Percentiles rank a stretch among this genome's conserved stretches.
Conservation (phyloP, 2,797 vertebrate species). For the Periophthalmus magnuspinnatus region DNA sequence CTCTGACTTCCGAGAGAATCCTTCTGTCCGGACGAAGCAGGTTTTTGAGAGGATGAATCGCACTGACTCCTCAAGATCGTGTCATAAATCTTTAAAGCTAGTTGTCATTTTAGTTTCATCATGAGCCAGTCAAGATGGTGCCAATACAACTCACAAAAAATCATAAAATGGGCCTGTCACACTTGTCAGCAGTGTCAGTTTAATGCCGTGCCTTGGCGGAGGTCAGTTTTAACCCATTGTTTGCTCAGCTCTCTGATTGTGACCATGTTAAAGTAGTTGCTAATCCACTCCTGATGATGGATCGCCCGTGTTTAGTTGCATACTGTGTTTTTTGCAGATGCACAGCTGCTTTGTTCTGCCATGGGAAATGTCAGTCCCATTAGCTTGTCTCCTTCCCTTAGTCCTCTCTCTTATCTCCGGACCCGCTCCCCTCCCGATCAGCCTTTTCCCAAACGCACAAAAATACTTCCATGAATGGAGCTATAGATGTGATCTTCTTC, state of each 20-base stretch:
- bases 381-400: conserved; percentile 74
- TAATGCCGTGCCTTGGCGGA: too few species aligned
- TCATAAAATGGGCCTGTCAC: too few species aligned
- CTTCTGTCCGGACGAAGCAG: background rate
- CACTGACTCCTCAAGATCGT: too few species aligned
- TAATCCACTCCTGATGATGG: conserved; percentile 33
- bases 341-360: conserved; percentile 66
- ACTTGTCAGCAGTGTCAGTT: too few species aligned
- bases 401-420: conserved; percentile 72
- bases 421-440: conserved; percentile 42
- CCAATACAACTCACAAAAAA: too few species aligned
- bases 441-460: conserved; percentile 54
- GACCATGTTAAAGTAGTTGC: conserved; percentile 18
- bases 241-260: conserved; percentile 9
- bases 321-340: conserved; percentile 77
- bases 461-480: conserved; percentile 70
- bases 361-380: conserved; percentile 71
- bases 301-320: conserved; percentile 44
- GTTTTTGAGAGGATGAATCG: background rate
- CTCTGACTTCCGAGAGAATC: conserved; percentile 3
- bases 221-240: conserved; percentile 21
- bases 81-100: too few species aligned
- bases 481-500: conserved; percentile 65
- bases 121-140: too few species aligned
- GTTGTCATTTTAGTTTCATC: too few species aligned